These are phyloP conservation scores for Drepanosiphum platanoidis DNA, from an alignment of 2,888 invertebrate species.

Conservation along the genomic window DNA sequence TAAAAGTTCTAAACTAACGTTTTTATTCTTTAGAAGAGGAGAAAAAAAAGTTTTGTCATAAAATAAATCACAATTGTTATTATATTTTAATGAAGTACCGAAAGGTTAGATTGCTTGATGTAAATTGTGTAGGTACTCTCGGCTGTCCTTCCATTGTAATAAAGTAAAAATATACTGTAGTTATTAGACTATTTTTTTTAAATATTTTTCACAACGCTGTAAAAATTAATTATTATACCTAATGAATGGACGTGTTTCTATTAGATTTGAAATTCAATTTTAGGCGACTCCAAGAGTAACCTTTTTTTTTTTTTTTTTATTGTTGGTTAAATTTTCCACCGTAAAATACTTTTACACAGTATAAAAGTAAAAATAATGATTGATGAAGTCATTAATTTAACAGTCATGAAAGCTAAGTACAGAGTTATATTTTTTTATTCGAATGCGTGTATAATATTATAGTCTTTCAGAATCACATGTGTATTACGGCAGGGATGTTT, in stretches of 20 bases:
- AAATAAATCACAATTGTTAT: conserved; percentile 21
- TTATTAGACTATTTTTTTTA: background rate
- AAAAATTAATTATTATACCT: background rate
- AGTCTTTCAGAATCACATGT: background rate
- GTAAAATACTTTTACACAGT: too few species aligned
- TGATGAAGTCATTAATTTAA: background rate
- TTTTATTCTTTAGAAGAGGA: background rate
- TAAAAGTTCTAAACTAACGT: conserved; percentile 5
- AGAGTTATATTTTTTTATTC: background rate
- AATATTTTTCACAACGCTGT: background rate
- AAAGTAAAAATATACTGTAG: background rate
- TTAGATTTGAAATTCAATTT: background rate
- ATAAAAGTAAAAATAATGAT: background rate
- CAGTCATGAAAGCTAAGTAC: background rate
- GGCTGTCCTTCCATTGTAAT: background rate
- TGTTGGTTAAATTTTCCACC: too few species aligned
- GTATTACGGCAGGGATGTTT: background rate
- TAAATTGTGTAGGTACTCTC: background rate
- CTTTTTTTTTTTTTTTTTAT: background rate
- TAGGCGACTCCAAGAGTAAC: background rate
- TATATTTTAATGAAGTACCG: background rate
- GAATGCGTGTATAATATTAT: background rate
- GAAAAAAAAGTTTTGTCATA: background rate
- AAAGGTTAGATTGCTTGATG: background rate
- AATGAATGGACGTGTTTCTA: background rate